A percentile compares a stretch with the other conserved stretches of the same genome.
These are phyloP conservation scores for Chorisops tibialis DNA, from an alignment of 2,888 invertebrate genomes.

Conservation along the genomic window DNA sequence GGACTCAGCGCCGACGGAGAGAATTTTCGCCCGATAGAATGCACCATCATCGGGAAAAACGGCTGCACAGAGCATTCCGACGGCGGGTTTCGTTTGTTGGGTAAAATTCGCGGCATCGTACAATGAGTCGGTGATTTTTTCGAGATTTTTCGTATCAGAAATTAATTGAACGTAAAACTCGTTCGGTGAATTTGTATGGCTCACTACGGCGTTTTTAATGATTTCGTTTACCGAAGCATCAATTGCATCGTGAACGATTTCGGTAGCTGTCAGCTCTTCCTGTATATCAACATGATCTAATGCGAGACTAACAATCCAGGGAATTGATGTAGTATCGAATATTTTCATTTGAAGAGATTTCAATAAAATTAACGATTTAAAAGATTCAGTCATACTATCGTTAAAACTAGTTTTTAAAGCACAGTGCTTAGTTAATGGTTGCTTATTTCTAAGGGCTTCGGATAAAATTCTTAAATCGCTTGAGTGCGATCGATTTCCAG, in stretches of 20 bases:
- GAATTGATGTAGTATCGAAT: neutral
- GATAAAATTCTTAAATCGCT: conserved; percentile 60
- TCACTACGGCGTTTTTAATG: conserved; percentile 60
- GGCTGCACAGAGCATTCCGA: conserved; percentile 65
- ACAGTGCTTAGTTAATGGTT: conserved; percentile 61
- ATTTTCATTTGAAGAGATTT: neutral
- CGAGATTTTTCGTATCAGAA: conserved; percentile 48
- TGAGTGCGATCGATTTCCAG: conserved; percentile 60
- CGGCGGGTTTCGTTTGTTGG: conserved; percentile 27
- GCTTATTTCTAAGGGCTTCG: conserved; percentile 56
- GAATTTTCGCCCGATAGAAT: conserved; percentile 86
- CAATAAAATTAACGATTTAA: neutral
- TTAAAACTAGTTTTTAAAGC: conserved; percentile 56
- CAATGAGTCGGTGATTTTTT: conserved; percentile 45
- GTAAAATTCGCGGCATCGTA: conserved; percentile 25
- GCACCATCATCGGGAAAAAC: conserved; percentile 74
- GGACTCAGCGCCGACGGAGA: conserved; percentile 67
- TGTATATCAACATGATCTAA: neutral
- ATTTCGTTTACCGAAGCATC: conserved; percentile 43
- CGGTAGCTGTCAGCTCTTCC: neutral
- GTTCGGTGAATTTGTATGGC: conserved; percentile 63
- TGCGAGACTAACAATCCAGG: neutral
- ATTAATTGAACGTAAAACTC: conserved; percentile 72
- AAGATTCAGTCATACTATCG: conserved; percentile 44
- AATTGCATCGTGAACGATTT: conserved; percentile 1